Percentiles rank a stretch among this genome's conserved stretches.
phyloP scores from a whole-genome alignment of 2,797 vertebrate species.

The Danionella dracula region DNA sequence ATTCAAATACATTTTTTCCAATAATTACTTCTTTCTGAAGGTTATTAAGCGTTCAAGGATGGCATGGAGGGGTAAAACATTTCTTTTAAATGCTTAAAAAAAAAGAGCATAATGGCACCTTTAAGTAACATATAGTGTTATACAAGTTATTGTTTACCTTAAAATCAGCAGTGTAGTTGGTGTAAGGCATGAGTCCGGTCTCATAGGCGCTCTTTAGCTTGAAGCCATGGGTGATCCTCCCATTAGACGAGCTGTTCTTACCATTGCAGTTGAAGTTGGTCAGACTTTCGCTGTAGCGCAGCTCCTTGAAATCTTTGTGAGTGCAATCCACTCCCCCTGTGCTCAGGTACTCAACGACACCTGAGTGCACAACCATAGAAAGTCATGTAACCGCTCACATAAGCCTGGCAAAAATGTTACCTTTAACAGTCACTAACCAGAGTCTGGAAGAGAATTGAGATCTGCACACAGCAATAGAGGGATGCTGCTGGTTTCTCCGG shows the following conservation, averaged over 20 bases:
- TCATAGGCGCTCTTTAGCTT: conserved; percentile 97
- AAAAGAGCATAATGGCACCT: no score
- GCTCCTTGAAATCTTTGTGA: conserved; percentile 98
- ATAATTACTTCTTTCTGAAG: no score
- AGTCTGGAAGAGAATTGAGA: conserved; percentile 96
- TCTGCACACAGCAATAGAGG: conserved; percentile 95
- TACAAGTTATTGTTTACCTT: conserved; percentile 62
- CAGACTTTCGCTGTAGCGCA: conserved; percentile 93
- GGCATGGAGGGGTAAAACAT: no score
- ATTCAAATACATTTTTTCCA: no score
- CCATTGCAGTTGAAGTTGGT: conserved; percentile 97
- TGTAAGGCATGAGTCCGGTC: conserved; percentile 96
- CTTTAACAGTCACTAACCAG: conserved; percentile 70
- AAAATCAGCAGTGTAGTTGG: conserved; percentile 96
- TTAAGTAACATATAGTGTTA: no score
- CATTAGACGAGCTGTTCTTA: conserved; percentile 86
- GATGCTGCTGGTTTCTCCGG: conserved; percentile 87
- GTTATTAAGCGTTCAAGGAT: no score
- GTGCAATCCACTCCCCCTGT: conserved; percentile 94
- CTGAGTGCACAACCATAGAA: conserved; percentile 53
- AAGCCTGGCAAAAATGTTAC: not conserved
- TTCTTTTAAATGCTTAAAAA: no score
- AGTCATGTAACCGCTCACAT: not conserved
- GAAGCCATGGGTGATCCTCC: conserved; percentile 96
- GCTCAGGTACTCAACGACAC: conserved; percentile 95